Evolutionary conservation across 2,113 vertebrate genomes (phyloP).

Genomic region (Verasper variegatus): DNA sequence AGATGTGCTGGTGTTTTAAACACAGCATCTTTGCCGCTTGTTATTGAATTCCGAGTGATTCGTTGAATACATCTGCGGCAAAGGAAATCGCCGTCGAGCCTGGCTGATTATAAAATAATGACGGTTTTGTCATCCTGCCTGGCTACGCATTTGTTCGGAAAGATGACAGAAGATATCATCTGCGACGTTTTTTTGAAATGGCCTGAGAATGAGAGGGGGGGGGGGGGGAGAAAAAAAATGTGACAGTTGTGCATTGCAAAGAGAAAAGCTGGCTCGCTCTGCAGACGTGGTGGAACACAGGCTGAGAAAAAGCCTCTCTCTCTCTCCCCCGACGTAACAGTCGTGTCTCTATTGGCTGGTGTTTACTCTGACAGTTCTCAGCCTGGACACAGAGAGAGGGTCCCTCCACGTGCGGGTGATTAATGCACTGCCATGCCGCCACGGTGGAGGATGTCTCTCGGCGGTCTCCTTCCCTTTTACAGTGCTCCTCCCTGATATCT

Average conservation of each 20-base stretch:
- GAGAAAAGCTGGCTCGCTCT: slow-evolving; percentile 29
- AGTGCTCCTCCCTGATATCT: slow-evolving; percentile 81
- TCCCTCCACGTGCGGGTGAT: slow-evolving; percentile 64
- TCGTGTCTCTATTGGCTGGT: slow-evolving; percentile 54
- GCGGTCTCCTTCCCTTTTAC: slow-evolving; percentile 64
- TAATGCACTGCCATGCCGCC: slow-evolving; percentile 68
- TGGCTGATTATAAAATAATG: slow-evolving; percentile 64
- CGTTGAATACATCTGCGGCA: slow-evolving; percentile 22
- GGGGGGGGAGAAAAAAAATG: slow-evolving; percentile 10
- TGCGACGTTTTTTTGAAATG: slow-evolving; percentile 38
- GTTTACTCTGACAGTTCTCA: slow-evolving; percentile 69
- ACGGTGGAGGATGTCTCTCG: slow-evolving; percentile 69
- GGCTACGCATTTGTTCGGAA: slow-evolving; percentile 26
- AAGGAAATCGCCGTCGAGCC: slow-evolving; percentile 47
- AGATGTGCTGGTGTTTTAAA: slow-evolving; percentile 72
- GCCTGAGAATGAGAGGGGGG: slow-evolving; percentile 45
- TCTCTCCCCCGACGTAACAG: slow-evolving; percentile 36
- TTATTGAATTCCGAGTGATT: slow-evolving; percentile 51
- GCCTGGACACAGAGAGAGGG: slow-evolving; percentile 64
- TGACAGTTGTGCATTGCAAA: slow-evolving; percentile 42
- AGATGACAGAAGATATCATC: slow-evolving; percentile 52
- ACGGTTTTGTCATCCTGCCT: slow-evolving; percentile 44
- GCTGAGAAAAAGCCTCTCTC: slow-evolving; percentile 7
- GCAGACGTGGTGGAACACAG: slow-evolving; percentile 33
- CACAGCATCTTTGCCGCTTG: slow-evolving; percentile 49